Evolutionary conservation across 2,797 vertebrate genomes (phyloP), one percentile per base, ranked within the genome.

Genomic region (Helostoma temminkii): DNA sequence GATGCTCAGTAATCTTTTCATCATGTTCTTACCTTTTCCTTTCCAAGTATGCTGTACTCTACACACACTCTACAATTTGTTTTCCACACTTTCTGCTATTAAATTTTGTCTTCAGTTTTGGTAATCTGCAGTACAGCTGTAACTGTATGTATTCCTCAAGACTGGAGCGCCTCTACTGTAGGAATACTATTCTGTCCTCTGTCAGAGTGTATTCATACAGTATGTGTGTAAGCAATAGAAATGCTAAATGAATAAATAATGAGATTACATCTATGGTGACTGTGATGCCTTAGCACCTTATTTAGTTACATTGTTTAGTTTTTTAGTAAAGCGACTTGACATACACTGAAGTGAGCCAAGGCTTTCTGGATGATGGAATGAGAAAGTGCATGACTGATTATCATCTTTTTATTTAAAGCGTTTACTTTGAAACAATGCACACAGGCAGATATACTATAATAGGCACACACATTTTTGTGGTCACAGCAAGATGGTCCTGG

Each of bases 1-100:
- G 76, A 71, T 46, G 50, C 22, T n/a, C 54, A 64, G 16, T 45
- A 41, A 57, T 78, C 55, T 75, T 71, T 76, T 78, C 52, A 72
- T 80, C 58, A 22, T 46, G 41, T 26, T 30, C 47, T 52, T 39
- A 78, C 56, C 28, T 66, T 82, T 74, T 53, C 59, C 49, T 42
- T 3, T 24, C 3, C 55, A 56, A 60, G 39, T 70, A n/a, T 64
- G 10, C 45, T 52, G 39, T 50, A 37, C 43, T 53, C 34, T 34
- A 34, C 21, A 52, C 41, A 30, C 46, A 42, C 26, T 26, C 18
- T 12, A 15, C 25, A 21, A 26, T 25, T 64, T 54, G 48, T 71
- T 66, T 49, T 49, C 37, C 19, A 39, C 9, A 22, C 25, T 25
- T 10, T 39, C 30, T 48, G 46, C 53, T n/a, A 14, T 26, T 14